Percentiles rank a stretch among this genome's conserved stretches.
phyloP scores from a whole-genome alignment of 1,140 invertebrate genomes.

The Lasaia peninsularis region DNA sequence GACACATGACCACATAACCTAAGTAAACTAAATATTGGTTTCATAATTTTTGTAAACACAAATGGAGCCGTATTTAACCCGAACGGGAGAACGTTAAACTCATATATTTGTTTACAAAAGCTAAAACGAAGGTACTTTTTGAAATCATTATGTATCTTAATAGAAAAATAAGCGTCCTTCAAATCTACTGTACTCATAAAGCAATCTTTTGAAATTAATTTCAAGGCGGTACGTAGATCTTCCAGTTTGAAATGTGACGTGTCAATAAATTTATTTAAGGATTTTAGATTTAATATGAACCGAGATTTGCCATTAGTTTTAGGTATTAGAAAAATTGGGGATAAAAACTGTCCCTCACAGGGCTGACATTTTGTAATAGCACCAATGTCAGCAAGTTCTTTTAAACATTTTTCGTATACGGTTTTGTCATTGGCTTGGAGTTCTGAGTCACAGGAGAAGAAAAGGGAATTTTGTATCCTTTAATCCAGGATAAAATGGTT shows the following conservation, averaged over 20 bases:
- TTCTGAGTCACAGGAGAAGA: conserved; percentile 18
- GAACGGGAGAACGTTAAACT: too few relatives aligned
- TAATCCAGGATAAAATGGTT: conserved; percentile 22
- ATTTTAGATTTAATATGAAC: conserved; percentile 20
- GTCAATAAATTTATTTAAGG: not conserved
- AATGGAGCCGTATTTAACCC: conserved; percentile 5
- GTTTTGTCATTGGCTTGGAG: too few relatives aligned
- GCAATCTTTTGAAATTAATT: too few relatives aligned
- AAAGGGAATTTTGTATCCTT: conserved; percentile 26
- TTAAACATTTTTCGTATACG: conserved; percentile 12
- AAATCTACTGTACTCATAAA: too few relatives aligned
- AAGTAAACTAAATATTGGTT: not conserved
- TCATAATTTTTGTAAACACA: conserved; percentile 18
- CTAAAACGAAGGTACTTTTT: too few relatives aligned
- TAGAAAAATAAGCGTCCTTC: too few relatives aligned
- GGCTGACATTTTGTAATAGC: conserved; percentile 25
- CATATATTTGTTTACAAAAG: too few relatives aligned
- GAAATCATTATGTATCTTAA: too few relatives aligned
- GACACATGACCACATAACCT: conserved; percentile 1
- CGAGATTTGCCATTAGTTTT: conserved; percentile 28
- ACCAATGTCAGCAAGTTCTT: conserved; percentile 4
- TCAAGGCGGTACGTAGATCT: too few relatives aligned
- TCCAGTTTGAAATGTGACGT: too few relatives aligned
- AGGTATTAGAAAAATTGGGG: conserved; percentile 22
- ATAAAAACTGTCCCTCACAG: conserved; percentile 25